These are phyloP conservation scores for Lepidotrigona ventralis DNA, from an alignment of 1,140 invertebrate genomes.

Conservation along the genomic window DNA sequence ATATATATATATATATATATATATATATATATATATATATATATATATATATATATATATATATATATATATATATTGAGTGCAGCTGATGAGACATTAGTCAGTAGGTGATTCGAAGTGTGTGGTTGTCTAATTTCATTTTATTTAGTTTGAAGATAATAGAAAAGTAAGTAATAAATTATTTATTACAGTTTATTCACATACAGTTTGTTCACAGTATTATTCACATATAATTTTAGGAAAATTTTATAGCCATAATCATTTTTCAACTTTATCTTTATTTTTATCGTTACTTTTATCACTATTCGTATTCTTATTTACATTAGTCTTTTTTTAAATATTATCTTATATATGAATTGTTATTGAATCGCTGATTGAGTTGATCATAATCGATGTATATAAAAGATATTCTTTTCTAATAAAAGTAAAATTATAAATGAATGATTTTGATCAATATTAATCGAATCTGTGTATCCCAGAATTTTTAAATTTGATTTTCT, in stretches of 20 bases:
- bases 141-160: neutral
- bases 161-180: neutral
- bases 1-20: too few species aligned
- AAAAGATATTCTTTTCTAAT: neutral
- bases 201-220: too few species aligned
- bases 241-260: neutral
- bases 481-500: too few species aligned
- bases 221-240: neutral
- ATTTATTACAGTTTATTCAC: too few species aligned
- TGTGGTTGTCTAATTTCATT: neutral
- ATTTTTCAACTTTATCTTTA: neutral
- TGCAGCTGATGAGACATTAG: neutral
- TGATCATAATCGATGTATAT: neutral
- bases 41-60: too few species aligned
- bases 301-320: neutral
- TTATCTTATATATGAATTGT: neutral
- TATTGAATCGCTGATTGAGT: neutral
- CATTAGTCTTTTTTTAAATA: neutral
- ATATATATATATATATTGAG: neutral
- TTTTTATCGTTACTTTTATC: neutral
- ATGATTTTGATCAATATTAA: conserved; percentile 69
- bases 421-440: neutral
- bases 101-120: neutral
- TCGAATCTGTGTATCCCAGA: conserved; percentile 85
- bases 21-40: too few species aligned